Base-by-base conservation (phyloP, 2,113 vertebrate genomes). In the Tyrannus savana region DNA sequence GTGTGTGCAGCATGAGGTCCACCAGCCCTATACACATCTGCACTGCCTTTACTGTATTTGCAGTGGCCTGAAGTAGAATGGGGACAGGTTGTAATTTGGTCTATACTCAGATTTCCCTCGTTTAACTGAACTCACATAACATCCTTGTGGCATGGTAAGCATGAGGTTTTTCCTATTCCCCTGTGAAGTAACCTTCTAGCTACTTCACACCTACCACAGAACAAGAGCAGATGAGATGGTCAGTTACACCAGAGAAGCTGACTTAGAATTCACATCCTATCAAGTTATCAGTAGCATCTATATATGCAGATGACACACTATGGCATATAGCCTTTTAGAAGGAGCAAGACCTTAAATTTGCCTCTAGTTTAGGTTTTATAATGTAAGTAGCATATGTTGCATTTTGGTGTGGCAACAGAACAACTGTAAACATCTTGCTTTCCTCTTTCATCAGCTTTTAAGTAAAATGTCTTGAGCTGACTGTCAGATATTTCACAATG, bases 131-230 rank as follows among this genome's bases (percentile, higher is more conserved):
- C 42, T 59, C 35, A n/a, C 1, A 1, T 3, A 37, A 24, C 0
- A 1, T 46, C 35, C 47, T 42, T 72, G 33, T 14, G 33, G 39
- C 0, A 0, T 3, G 42, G 31, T 10, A 67, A 63, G 37, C 15
- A 23, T 8, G 15, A 78, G 28, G 28, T 27, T 41, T 41, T 12
- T 41, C 39, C 39, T 41, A 41, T 18, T 24, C 18, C 71, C 16
- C 25, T 78, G 28, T 39, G 44, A 78, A 84, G 18, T 47, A 67
- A 33, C 6, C 12, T 72, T 19, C 21, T 4, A 47, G 24, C 37
- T 52, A 37, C 77, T 74, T 62, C 55, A 67, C 1, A 2, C 2
- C 8, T 25, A 62, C 19, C 42, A 67, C 39, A 42, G 19, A 55
- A 78, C 39, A 82, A 55, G 33, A 16, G 33, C 39, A 72, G 64